Evolutionary conservation across 2,888 invertebrate genomes (phyloP).

Genomic region (Odontothrips loti): DNA sequence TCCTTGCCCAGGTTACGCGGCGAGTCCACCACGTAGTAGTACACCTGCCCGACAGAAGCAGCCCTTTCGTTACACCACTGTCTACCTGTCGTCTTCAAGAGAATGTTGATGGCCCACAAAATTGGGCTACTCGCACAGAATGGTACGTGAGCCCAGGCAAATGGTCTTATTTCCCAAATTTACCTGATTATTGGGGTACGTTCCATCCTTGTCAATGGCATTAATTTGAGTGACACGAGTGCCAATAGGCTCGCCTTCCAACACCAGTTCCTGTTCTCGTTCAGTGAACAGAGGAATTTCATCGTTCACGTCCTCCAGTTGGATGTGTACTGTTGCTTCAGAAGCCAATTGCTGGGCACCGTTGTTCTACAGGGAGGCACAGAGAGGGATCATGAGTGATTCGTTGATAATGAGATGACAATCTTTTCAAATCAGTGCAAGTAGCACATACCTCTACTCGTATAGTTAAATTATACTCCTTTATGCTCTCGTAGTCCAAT

Average conservation of each 20-base stretch:
- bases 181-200: slow-evolving; percentile 91
- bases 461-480: slow-evolving; percentile 92
- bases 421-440: not conserved
- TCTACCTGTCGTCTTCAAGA: not conserved
- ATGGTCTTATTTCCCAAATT: too few species aligned
- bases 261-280: slow-evolving; percentile 89
- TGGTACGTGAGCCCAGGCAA: too few species aligned
- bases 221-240: slow-evolving; percentile 94
- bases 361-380: slow-evolving; percentile 66
- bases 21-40: slow-evolving; percentile 89
- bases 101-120: not conserved
- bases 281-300: slow-evolving; percentile 94
- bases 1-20: slow-evolving; percentile 89
- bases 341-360: slow-evolving; percentile 92
- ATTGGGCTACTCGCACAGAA: too few species aligned
- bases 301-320: slow-evolving; percentile 94
- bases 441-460: slow-evolving; percentile 78
- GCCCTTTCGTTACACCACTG: too few species aligned
- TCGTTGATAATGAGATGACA: not conserved
- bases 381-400: slow-evolving; percentile 31
- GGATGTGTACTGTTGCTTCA: slow-evolving; percentile 88
- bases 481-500: slow-evolving; percentile 89
- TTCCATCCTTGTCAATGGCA: slow-evolving; percentile 93
- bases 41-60: too few species aligned
- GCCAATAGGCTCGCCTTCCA: slow-evolving; percentile 91